Evolutionary conservation across 2,888 invertebrate genomes (phyloP).

Genomic region (Cynaeus angustus): DNA sequence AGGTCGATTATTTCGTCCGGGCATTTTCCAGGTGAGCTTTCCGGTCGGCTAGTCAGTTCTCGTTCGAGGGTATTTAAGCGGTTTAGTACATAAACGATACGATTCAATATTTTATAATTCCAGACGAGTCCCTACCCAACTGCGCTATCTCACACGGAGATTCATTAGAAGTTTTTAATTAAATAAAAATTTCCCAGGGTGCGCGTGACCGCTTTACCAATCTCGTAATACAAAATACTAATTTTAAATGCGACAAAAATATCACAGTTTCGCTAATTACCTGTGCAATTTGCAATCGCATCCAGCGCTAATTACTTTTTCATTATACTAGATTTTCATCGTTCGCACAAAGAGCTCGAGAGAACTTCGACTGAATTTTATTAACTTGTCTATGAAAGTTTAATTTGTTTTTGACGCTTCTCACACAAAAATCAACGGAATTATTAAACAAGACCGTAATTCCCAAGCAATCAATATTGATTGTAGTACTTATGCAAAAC

Average conservation of each 20-base stretch:
- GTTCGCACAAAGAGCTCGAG: neutral
- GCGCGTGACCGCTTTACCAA: conserved; percentile 58
- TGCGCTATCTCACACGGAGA: conserved; percentile 61
- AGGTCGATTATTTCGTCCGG: conserved; percentile 29
- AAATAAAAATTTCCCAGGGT: conserved; percentile 61
- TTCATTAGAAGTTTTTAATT: conserved; percentile 67
- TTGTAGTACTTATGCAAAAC: conserved; percentile 41
- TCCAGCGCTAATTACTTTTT: conserved; percentile 43
- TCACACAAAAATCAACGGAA: conserved; percentile 31
- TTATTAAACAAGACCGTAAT: conserved; percentile 29
- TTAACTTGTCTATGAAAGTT: conserved; percentile 32
- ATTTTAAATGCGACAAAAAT: conserved; percentile 37
- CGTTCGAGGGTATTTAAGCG: conserved; percentile 43
- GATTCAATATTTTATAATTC: conserved; percentile 60
- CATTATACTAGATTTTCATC: too few relatives aligned
- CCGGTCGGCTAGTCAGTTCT: conserved; percentile 26
- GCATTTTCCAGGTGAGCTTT: conserved; percentile 37
- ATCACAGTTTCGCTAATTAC: conserved; percentile 44
- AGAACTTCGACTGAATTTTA: conserved; percentile 9
- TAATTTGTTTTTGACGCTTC: conserved; percentile 24
- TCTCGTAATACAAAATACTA: conserved; percentile 45
- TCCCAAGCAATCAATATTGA: conserved; percentile 34
- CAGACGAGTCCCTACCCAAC: conserved; percentile 54
- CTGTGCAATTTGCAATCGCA: conserved; percentile 43
- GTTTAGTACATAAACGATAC: conserved; percentile 50